phyloP scores from a whole-genome alignment of 2,113 vertebrate species.

The Coryphaenoides rupestris region DNA sequence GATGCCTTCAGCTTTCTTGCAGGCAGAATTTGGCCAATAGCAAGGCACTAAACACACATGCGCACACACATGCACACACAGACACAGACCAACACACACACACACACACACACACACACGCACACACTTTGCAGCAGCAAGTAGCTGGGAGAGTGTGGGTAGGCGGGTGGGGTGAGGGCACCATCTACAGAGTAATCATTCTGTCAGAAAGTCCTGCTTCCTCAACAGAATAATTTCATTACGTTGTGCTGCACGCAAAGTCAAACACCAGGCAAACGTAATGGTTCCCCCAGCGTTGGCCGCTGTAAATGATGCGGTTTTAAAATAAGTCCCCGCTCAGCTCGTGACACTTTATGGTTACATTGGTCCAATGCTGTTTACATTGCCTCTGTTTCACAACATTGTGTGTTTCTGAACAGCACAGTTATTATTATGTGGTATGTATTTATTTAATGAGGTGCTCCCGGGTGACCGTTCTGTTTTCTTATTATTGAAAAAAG shows the following conservation, averaged over 20 bases:
- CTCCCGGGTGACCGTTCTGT: no score
- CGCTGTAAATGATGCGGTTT: constrained; percentile 58
- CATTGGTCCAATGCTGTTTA: constrained; percentile 41
- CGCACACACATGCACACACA: background rate
- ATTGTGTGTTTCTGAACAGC: no score
- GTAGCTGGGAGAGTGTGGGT: background rate
- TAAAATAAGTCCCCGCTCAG: constrained; percentile 63
- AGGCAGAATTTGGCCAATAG: constrained; percentile 54
- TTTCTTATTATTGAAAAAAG: no score
- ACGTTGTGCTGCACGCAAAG: constrained; percentile 36
- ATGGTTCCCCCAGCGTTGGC: constrained; percentile 59
- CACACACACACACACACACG: background rate
- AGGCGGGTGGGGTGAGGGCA: constrained; percentile 29
- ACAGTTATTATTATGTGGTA: no score
- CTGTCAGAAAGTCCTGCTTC: constrained; percentile 46
- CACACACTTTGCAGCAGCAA: no score
- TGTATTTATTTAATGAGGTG: no score
- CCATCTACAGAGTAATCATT: constrained; percentile 59
- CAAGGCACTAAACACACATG: constrained; percentile 14
- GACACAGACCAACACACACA: background rate
- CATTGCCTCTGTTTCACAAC: no score
- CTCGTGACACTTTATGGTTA: constrained; percentile 26
- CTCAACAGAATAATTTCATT: no score
- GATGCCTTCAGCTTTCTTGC: constrained; percentile 44
- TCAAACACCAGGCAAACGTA: constrained; percentile 65